Evolutionary conservation across 2,888 invertebrate genomes (phyloP).

Genomic region (Noctua fimbriata): DNA sequence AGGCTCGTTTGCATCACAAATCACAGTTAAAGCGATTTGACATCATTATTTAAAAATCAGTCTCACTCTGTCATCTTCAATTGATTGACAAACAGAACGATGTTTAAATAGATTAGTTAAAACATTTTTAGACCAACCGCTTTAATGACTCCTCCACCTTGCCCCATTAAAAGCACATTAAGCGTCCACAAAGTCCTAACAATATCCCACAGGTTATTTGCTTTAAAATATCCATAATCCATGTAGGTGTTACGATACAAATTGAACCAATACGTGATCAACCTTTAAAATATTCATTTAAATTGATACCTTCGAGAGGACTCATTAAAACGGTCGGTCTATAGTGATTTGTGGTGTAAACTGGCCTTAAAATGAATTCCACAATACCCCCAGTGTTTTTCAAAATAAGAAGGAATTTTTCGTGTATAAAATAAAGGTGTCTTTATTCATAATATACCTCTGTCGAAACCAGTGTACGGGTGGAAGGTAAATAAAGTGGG

Average conservation of each 20-base stretch:
- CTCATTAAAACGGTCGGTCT: too few species aligned
- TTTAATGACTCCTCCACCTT: too few species aligned
- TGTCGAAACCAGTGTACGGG: constrained; percentile 20
- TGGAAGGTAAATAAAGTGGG: constrained; percentile 41
- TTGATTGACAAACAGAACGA: neutral
- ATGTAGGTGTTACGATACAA: too few species aligned
- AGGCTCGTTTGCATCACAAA: neutral
- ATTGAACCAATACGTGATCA: too few species aligned
- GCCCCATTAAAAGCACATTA: too few species aligned
- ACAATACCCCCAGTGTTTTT: constrained; percentile 9
- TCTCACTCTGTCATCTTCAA: neutral
- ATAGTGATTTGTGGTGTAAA: neutral
- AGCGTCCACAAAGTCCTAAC: too few species aligned
- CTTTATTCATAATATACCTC: constrained; percentile 17
- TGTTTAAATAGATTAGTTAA: neutral
- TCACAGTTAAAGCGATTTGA: neutral
- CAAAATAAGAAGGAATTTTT: neutral
- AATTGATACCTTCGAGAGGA: too few species aligned
- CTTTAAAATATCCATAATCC: too few species aligned
- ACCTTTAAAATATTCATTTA: too few species aligned
- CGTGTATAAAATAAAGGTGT: constrained; percentile 10
- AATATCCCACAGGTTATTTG: too few species aligned
- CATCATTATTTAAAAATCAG: neutral
- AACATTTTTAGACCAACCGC: neutral
- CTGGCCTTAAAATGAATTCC: neutral